Evolutionary conservation across 2,888 invertebrate species (phyloP).

Genomic region (Bellardia pandia): DNA sequence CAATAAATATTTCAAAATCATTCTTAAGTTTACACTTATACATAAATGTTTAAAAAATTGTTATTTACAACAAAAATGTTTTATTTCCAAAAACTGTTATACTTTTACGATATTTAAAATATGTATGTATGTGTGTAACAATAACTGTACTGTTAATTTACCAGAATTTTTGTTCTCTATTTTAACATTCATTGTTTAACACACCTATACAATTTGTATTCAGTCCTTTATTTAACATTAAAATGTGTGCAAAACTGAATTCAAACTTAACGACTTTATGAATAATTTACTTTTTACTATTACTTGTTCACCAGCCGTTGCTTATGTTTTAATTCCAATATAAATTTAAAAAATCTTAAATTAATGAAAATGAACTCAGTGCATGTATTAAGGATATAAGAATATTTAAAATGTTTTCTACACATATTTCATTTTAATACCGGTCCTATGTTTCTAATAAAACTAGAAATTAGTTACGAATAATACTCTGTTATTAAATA

Average conservation of each 20-base stretch:
- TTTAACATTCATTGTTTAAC: background rate
- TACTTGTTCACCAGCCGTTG: no score
- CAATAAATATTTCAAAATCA: background rate
- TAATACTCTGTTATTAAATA: no score
- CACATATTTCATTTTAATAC: no score
- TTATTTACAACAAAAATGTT: background rate
- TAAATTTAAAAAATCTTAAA: no score
- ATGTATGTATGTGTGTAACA: no score
- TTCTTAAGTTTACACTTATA: background rate
- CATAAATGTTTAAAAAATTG: background rate
- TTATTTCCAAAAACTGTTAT: constrained; percentile 42
- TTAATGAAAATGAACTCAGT: no score
- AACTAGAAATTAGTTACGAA: no score
- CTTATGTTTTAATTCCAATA: no score
- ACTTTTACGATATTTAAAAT: constrained; percentile 40
- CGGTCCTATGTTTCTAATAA: no score
- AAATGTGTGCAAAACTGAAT: background rate
- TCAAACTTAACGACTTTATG: constrained; percentile 18
- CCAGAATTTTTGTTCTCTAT: background rate
- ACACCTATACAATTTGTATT: background rate
- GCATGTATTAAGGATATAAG: no score
- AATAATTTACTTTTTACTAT: background rate
- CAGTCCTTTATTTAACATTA: background rate
- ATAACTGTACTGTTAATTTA: background rate
- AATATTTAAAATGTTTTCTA: no score